Evolutionary conservation across 2,888 invertebrate species (phyloP).

Genomic region (Melanargia galathea): DNA sequence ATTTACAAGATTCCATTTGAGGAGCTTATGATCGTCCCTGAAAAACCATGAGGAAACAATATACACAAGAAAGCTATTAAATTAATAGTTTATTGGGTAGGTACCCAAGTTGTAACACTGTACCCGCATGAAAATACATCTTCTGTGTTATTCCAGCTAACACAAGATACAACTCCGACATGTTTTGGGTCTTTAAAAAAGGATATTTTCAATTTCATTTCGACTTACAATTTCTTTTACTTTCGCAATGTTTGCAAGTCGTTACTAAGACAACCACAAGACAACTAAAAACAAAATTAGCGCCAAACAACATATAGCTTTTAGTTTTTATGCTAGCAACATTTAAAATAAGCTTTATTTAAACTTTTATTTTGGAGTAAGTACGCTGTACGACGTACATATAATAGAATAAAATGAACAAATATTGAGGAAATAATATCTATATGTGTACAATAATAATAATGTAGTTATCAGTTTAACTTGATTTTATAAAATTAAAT

Average conservation of each 20-base stretch:
- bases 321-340: constrained; percentile 1
- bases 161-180: constrained; percentile 91
- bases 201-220: constrained; percentile 92
- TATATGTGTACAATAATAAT: too few relatives aligned
- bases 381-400: too few relatives aligned
- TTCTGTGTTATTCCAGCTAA: constrained; percentile 96
- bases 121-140: constrained; percentile 96
- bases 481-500: background rate
- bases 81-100: background rate
- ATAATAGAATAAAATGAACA: background rate
- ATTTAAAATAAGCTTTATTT: too few relatives aligned
- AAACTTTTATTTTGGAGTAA: too few relatives aligned
- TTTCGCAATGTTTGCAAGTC: constrained; percentile 11
- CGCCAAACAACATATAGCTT: background rate
- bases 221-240: constrained; percentile 12
- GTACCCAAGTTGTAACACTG: constrained; percentile 41
- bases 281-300: constrained; percentile 4
- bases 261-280: constrained; percentile 30
- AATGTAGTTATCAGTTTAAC: too few relatives aligned
- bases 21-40: constrained; percentile 95
- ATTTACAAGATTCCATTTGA: constrained; percentile 93
- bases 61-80: background rate
- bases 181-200: constrained; percentile 89
- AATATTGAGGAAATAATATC: too few relatives aligned
- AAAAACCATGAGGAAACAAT: constrained; percentile 35